A percentile compares a stretch with the other conserved stretches of the same genome.
Evolutionary conservation across 2,113 vertebrate genomes (phyloP).

Genomic region (Solea solea): DNA sequence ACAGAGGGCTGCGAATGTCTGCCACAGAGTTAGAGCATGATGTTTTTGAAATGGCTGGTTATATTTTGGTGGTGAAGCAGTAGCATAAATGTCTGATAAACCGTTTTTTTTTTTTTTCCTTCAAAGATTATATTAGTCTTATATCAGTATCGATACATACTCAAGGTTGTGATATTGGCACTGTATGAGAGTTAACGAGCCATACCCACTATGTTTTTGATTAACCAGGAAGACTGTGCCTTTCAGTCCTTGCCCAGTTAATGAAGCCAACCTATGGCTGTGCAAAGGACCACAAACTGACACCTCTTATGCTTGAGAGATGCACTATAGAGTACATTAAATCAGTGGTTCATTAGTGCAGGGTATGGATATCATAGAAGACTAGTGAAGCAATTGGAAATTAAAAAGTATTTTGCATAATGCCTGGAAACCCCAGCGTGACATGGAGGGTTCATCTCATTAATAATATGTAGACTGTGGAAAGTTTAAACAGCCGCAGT

Average conservation of each 20-base stretch:
- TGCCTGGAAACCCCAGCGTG: slow-evolving; percentile 25
- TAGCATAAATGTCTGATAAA: too few relatives aligned
- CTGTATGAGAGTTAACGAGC: too few relatives aligned
- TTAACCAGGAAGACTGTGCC: neutral
- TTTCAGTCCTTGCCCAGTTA: slow-evolving; percentile 13
- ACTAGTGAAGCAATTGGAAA: slow-evolving; percentile 19
- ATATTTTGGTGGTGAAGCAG: too few relatives aligned
- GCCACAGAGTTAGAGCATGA: too few relatives aligned
- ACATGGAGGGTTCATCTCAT: slow-evolving; percentile 53
- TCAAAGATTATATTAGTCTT: too few relatives aligned
- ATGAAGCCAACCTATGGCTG: slow-evolving; percentile 1
- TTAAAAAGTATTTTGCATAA: slow-evolving; percentile 39
- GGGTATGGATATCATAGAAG: slow-evolving; percentile 31
- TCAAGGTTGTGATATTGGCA: too few relatives aligned
- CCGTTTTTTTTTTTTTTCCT: too few relatives aligned
- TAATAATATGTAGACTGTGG: slow-evolving; percentile 56
- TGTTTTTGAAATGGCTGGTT: too few relatives aligned
- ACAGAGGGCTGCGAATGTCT: too few relatives aligned
- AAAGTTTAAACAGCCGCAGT: slow-evolving; percentile 49
- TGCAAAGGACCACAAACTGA: neutral
- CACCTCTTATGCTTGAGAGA: neutral
- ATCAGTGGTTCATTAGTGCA: slow-evolving; percentile 39
- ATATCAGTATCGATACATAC: too few relatives aligned
- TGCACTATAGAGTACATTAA: slow-evolving; percentile 24
- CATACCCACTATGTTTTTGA: neutral